phyloP scores from a whole-genome alignment of 2,797 vertebrate species.

The Alfaro cultratus region DNA sequence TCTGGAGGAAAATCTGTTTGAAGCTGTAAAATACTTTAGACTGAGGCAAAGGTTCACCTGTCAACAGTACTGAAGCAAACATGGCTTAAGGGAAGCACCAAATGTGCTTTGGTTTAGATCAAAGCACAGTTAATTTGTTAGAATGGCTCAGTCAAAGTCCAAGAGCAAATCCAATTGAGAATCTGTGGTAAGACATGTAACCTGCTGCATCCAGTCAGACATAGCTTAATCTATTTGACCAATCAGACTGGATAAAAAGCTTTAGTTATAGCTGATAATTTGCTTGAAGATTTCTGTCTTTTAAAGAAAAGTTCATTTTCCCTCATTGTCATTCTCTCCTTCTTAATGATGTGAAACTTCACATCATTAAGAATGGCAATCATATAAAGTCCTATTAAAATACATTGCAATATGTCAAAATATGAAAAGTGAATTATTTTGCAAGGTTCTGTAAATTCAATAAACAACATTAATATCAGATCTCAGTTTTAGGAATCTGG shows the following conservation, averaged over 20 bases:
- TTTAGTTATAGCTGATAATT: background rate
- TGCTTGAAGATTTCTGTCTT: background rate
- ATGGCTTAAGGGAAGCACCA: no score
- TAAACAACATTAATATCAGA: slow-evolving; percentile 17
- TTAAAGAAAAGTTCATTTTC: background rate
- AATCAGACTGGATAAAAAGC: background rate
- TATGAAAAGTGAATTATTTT: background rate
- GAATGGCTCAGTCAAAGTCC: background rate
- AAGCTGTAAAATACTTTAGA: background rate
- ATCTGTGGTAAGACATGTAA: background rate
- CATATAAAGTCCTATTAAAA: no score
- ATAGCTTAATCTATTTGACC: background rate
- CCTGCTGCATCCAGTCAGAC: background rate
- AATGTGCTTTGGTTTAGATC: background rate
- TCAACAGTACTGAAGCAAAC: background rate
- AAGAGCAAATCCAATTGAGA: background rate
- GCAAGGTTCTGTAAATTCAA: slow-evolving; percentile 7
- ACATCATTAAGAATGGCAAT: background rate
- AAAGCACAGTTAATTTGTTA: background rate
- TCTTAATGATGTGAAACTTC: background rate
- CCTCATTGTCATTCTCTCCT: background rate
- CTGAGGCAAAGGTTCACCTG: background rate
- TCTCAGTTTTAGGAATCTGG: slow-evolving; percentile 10
- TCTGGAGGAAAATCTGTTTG: background rate
- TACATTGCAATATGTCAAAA: background rate